phyloP scores from a whole-genome alignment of 2,888 invertebrate species.

The Nipponacmea schrenckii region DNA sequence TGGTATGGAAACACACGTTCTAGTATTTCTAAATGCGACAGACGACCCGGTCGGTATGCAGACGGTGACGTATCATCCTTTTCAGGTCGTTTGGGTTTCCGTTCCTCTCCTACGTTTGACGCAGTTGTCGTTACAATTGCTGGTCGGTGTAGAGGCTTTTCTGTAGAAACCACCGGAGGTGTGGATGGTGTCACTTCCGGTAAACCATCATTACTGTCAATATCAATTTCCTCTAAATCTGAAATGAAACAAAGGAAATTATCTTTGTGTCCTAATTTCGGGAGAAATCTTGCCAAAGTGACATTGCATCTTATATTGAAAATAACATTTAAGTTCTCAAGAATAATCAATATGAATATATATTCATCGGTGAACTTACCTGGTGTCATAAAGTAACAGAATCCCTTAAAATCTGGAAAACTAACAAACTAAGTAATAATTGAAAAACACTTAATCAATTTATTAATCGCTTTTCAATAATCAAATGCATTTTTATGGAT shows the following conservation, averaged over 20 bases:
- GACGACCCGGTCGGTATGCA: slow-evolving; percentile 68
- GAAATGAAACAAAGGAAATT: background rate
- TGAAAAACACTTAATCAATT: no score
- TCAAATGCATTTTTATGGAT: no score
- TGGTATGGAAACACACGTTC: slow-evolving; percentile 86
- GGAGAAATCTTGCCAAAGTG: no score
- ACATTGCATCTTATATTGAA: no score
- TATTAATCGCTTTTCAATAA: no score
- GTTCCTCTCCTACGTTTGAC: background rate
- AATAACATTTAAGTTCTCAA: no score
- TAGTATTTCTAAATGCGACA: slow-evolving; percentile 79
- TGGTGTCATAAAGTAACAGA: no score
- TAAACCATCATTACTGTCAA: slow-evolving; percentile 4
- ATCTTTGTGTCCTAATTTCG: no score
- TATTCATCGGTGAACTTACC: no score
- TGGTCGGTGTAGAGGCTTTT: background rate
- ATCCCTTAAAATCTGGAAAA: no score
- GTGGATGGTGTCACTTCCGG: background rate
- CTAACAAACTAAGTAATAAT: no score
- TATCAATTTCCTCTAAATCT: slow-evolving; percentile 1
- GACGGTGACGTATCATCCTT: slow-evolving; percentile 40
- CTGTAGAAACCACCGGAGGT: background rate
- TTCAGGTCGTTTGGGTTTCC: background rate
- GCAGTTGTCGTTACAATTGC: background rate
- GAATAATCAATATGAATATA: no score